phyloP scores from a whole-genome alignment of 2,888 invertebrate genomes.

The Nycteola revayana region DNA sequence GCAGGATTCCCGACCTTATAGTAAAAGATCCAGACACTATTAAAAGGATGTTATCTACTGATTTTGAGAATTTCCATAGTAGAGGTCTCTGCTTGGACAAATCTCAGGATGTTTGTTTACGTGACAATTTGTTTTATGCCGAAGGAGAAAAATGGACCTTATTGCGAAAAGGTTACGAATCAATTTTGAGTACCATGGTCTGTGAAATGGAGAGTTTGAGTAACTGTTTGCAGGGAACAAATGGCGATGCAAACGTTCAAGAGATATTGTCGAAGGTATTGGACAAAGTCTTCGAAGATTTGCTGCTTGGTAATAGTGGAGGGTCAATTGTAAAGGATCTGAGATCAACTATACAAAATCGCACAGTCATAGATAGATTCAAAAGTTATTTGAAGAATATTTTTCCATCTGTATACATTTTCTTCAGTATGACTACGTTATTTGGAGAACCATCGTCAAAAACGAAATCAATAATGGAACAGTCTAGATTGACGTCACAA shows the following conservation, averaged over 20 bases:
- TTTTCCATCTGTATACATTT: slow-evolving; percentile 65
- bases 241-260: slow-evolving; percentile 74
- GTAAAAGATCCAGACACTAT: slow-evolving; percentile 68
- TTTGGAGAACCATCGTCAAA: slow-evolving; percentile 46
- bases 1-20: slow-evolving; percentile 71
- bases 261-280: slow-evolving; percentile 71
- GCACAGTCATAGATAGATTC: slow-evolving; percentile 49
- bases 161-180: slow-evolving; percentile 59
- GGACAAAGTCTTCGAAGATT: slow-evolving; percentile 70
- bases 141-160: slow-evolving; percentile 75
- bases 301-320: slow-evolving; percentile 57
- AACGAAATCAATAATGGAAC: slow-evolving; percentile 40
- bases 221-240: slow-evolving; percentile 76
- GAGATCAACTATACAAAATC: slow-evolving; percentile 49
- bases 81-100: slow-evolving; percentile 75
- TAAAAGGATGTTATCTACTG: slow-evolving; percentile 71
- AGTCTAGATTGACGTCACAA: slow-evolving; percentile 51
- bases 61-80: slow-evolving; percentile 74
- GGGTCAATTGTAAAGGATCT: slow-evolving; percentile 50
- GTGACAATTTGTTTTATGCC: slow-evolving; percentile 77
- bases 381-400: slow-evolving; percentile 68
- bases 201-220: slow-evolving; percentile 61
- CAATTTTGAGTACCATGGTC: slow-evolving; percentile 56
- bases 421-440: slow-evolving; percentile 52
- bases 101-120: slow-evolving; percentile 78